phyloP scores from a whole-genome alignment of 2,888 invertebrate genomes.

The Brachyptera putata region DNA sequence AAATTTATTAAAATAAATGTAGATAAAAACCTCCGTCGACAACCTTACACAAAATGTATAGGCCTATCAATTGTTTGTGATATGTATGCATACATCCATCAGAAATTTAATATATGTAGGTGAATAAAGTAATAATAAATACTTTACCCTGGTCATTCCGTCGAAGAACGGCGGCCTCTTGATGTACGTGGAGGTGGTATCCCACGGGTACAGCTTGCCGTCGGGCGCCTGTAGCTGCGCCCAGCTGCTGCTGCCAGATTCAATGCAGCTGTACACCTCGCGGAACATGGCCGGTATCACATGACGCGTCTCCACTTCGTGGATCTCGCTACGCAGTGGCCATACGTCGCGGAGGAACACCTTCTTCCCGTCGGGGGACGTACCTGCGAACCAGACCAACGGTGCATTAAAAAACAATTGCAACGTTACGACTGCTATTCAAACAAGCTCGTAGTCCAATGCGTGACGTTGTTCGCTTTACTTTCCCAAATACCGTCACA shows the following conservation, averaged over 20 bases:
- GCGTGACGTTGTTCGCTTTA: too few relatives aligned
- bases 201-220: constrained; percentile 89
- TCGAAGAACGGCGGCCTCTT: constrained; percentile 96
- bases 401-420: background rate
- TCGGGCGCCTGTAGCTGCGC: constrained; percentile 73
- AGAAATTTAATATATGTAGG: too few relatives aligned
- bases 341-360: constrained; percentile 93
- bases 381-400: constrained; percentile 51
- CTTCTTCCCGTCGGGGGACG: constrained; percentile 61
- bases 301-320: constrained; percentile 76
- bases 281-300: constrained; percentile 97
- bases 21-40: too few relatives aligned
- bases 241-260: constrained; percentile 73
- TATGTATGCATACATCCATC: too few relatives aligned
- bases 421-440: background rate
- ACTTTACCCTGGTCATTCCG: constrained; percentile 69
- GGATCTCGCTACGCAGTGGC: constrained; percentile 89
- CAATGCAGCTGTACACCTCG: constrained; percentile 82
- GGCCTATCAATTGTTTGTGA: too few relatives aligned
- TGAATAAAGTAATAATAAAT: too few relatives aligned
- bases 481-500: too few relatives aligned
- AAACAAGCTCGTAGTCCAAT: too few relatives aligned
- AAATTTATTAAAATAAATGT: too few relatives aligned
- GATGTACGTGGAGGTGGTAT: constrained; percentile 85
- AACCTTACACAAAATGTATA: too few relatives aligned